Evolutionary conservation across 1,140 invertebrate species (phyloP), one percentile per base, ranked within the genome.

Genomic region (Thereuonema tuberculata): DNA sequence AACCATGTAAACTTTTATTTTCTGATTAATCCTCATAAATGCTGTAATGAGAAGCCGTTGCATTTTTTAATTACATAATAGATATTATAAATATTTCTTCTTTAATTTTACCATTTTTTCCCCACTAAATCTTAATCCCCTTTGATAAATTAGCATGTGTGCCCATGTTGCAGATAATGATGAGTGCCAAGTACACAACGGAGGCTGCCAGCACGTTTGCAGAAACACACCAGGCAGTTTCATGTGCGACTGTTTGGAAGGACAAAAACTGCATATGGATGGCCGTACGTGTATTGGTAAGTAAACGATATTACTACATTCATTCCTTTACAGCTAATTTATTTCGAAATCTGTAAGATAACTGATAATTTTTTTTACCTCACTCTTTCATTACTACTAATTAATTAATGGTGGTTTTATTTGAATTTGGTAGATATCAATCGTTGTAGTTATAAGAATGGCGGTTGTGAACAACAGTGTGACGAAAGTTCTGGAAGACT

Each of bases 91-190:
- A 37, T 37, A 37, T 37, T 37, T 37, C 17, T 37, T 37, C 17
- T 37, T 37, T 9, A 37, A 9, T 37, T 37, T 37, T 37, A 37
- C n/a, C n/a, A n/a, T n/a, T n/a, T n/a, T n/a, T n/a, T n/a, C n/a
- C n/a, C n/a, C n/a, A n/a, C n/a, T n/a, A n/a, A n/a, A n/a, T n/a
- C n/a, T n/a, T n/a, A n/a, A n/a, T n/a, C n/a, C n/a, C n/a, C n/a
- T n/a, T n/a, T n/a, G n/a, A n/a, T n/a, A n/a, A n/a, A n/a, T n/a
- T n/a, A n/a, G n/a, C n/a, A 23, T 53, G 5, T 67, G n/a, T n/a
- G n/a, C n/a, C n/a, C n/a, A n/a, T n/a, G 96, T 93, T 70, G 78
- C 80, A 14, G 93, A 97, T 70, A 83, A 94, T 28, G 94, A 97
- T 69, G 93, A 98, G 73, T 98, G 93, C 72, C 78, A 80, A 50